Percentiles rank a stretch among this genome's conserved stretches.
phyloP scores from a whole-genome alignment of 2,888 invertebrate genomes.

The Eupithecia tripunctaria region DNA sequence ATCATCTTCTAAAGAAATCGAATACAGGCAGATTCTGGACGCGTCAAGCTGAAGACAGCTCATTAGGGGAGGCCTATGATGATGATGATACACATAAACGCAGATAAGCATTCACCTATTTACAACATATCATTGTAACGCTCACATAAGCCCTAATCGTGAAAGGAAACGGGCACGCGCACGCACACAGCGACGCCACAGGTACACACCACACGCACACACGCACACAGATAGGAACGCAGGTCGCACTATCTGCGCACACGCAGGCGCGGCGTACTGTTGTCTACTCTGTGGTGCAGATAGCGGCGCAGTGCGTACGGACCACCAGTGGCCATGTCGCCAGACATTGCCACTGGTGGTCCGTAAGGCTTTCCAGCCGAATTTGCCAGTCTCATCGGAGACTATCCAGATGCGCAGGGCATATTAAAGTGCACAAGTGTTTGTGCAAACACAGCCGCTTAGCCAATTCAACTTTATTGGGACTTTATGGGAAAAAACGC shows the following conservation, averaged over 20 bases:
- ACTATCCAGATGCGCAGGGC: no score
- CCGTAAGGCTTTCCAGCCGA: no score
- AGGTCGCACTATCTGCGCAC: slow-evolving; percentile 53
- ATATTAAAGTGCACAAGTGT: no score
- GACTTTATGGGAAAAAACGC: no score
- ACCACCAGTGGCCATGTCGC: background rate
- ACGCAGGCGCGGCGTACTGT: background rate
- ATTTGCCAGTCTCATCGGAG: no score
- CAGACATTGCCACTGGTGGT: no score
- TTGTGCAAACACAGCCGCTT: no score
- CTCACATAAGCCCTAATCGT: slow-evolving; percentile 5
- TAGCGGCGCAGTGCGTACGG: slow-evolving; percentile 39
- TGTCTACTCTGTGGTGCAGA: slow-evolving; percentile 33
- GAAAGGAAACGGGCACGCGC: slow-evolving; percentile 18
- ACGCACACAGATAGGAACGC: no score
- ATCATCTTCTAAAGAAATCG: background rate
- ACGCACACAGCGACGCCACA: slow-evolving; percentile 21
- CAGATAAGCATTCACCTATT: background rate
- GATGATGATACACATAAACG: background rate
- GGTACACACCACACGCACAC: background rate
- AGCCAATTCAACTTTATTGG: no score
- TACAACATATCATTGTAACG: background rate
- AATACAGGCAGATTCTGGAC: no score
- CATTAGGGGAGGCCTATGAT: no score
- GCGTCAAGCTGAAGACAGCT: no score